Percentiles rank a stretch among this genome's conserved stretches.
phyloP scores from a whole-genome alignment of 2,888 invertebrate species.

The Rhodophaea formosa region DNA sequence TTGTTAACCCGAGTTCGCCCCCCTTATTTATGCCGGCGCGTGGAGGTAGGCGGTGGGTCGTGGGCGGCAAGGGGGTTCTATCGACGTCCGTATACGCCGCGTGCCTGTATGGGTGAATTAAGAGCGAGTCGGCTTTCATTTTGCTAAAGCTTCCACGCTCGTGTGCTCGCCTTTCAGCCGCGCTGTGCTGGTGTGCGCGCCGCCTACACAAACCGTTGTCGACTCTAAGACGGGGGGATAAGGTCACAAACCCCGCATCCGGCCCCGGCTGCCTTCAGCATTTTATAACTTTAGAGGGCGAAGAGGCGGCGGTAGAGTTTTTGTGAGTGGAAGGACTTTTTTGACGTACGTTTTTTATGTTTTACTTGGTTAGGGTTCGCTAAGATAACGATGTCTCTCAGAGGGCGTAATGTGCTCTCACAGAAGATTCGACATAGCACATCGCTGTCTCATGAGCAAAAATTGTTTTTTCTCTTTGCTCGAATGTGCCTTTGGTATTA shows the following conservation, averaged over 20 bases:
- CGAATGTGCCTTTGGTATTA: background rate
- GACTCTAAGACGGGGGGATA: constrained; percentile 60
- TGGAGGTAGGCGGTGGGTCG: constrained; percentile 49
- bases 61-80: constrained; percentile 48
- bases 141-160: constrained; percentile 78
- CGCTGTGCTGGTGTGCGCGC: constrained; percentile 54
- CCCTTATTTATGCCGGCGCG: constrained; percentile 76
- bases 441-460: constrained; percentile 23
- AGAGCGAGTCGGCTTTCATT: constrained; percentile 81
- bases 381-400: constrained; percentile 77
- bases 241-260: constrained; percentile 52
- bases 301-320: constrained; percentile 69
- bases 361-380: constrained; percentile 78
- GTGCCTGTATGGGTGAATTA: constrained; percentile 77
- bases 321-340: constrained; percentile 79
- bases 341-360: constrained; percentile 80
- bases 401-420: constrained; percentile 62
- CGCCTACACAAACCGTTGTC: constrained; percentile 51
- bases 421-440: constrained; percentile 44
- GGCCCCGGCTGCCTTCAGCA: constrained; percentile 60
- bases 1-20: constrained; percentile 75
- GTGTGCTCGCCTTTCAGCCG: constrained; percentile 77
- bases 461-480: constrained; percentile 28
- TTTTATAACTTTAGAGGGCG: constrained; percentile 77
- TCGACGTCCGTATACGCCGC: constrained; percentile 64